These are phyloP conservation scores for Beroe forskalii DNA, from an alignment of 37 sponge, comb jelly and placozoan genomes.

Conservation along the genomic window DNA sequence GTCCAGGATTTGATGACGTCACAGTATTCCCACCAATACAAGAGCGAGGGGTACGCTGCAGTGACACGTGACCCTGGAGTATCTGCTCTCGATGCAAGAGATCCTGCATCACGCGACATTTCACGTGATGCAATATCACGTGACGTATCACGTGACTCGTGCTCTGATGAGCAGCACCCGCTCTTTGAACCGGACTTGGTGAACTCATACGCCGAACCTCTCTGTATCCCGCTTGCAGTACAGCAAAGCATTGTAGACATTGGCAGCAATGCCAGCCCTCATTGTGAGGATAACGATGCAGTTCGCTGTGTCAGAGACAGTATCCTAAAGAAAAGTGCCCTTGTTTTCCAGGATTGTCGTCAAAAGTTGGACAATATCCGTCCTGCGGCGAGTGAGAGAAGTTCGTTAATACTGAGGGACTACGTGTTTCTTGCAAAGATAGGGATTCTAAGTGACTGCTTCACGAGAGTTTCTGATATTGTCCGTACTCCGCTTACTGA, in stretches of 20 bases:
- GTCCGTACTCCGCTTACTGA: no score
- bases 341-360: no score
- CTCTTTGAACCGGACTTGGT: conserved; percentile 57
- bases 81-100: neutral
- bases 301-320: no score
- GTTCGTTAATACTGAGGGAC: no score
- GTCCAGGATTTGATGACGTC: conserved; percentile 34
- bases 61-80: neutral
- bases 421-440: no score
- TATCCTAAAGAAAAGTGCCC: no score
- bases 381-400: no score
- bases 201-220: conserved; percentile 46
- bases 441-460: no score
- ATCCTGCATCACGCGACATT: neutral
- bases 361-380: no score
- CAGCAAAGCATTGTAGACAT: neutral
- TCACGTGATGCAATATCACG: neutral
- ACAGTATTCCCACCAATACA: neutral
- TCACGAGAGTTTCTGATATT: no score
- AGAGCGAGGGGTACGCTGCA: conserved; percentile 28
- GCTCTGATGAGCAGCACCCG: neutral
- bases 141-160: neutral
- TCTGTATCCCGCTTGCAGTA: neutral
- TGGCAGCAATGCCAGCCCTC: no score
- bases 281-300: no score